Percentiles rank a stretch among this genome's conserved stretches.
phyloP scores from a whole-genome alignment of 2,113 vertebrate genomes.

The Butorides virescens region DNA sequence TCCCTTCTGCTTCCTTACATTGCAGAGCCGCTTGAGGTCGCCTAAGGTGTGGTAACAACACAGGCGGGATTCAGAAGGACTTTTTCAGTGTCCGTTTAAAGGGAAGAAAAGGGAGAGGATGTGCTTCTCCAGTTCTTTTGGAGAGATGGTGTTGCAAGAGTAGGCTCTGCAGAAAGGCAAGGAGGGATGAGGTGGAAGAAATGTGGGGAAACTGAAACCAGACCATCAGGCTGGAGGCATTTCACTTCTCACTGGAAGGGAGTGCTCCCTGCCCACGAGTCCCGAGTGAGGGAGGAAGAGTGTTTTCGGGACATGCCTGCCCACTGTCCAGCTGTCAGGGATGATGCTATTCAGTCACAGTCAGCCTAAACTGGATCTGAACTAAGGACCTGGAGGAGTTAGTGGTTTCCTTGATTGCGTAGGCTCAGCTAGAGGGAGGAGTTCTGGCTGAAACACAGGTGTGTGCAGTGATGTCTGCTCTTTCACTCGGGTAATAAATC shows the following conservation, averaged over 20 bases:
- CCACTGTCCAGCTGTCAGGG: background rate
- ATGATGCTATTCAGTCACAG: background rate
- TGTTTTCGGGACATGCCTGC: background rate
- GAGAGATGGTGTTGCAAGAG: background rate
- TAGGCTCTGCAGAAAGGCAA: background rate
- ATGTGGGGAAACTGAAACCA: background rate
- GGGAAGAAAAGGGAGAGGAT: background rate
- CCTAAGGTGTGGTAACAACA: background rate
- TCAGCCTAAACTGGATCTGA: background rate
- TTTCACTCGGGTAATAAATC: slow-evolving; percentile 47
- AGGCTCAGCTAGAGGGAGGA: slow-evolving; percentile 32
- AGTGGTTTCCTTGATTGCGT: slow-evolving; percentile 31
- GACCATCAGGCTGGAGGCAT: background rate
- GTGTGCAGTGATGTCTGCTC: slow-evolving; percentile 24
- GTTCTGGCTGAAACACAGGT: slow-evolving; percentile 41
- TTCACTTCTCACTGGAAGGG: background rate
- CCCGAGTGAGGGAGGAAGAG: accelerated
- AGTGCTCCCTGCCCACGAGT: accelerated
- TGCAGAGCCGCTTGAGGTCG: accelerated
- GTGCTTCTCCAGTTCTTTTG: background rate
- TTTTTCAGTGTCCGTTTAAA: background rate
- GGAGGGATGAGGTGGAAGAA: background rate
- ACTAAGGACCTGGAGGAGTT: slow-evolving; percentile 14
- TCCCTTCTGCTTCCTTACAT: background rate
- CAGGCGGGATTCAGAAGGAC: background rate